Base-by-base conservation (phyloP, 2,888 invertebrate species). In the Melinaea menophilus region DNA sequence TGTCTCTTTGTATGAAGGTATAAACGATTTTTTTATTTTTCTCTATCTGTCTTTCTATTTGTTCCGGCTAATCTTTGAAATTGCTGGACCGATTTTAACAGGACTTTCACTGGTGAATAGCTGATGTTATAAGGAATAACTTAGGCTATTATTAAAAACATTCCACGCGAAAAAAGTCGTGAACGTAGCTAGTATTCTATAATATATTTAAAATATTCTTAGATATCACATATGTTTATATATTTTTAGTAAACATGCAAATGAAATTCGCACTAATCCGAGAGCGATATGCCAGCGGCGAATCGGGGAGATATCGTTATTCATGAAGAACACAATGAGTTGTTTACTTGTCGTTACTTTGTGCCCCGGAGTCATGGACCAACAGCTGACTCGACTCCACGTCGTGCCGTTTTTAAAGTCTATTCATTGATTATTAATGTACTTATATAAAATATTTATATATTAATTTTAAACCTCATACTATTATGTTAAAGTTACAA, bases 261-360 rank as follows among this genome's bases (percentile, higher is more conserved):
- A 88, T 88, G 81, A 77, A 80, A 79, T 82, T 80, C 77, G 76
- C 76, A 77, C 76, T 86, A 86, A 88, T 86, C 85, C 80, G 73
- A 74, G 77, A 75, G 75, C 74, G 75, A 75, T 75, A 74, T 80
- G 86, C 84, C 82, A 71, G 78, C 79, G 80, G 84, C 82, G 79
- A 76, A 72, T 75, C 75, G 70, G 66, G 70, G 68, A 79, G 73
- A 79, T 79, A 80, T 84, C 80, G 84, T 84, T 88, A 89, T 89
- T 88, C 88, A 89, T 88, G 81, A 74, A 71, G 75, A 71, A 74
- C 74, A 86, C 88, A 89, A 87, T 85, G 75, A 78, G 69, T 74
- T 89, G 88, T 89, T 90, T 88, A 84, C 85, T 88, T 86, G 87
- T 88, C 84, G 80, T 76, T 83, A 58, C 81, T 79, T 86, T 86